Evolutionary conservation across 2,113 vertebrate species (phyloP), one percentile per base, ranked within the genome.

Genomic region (Rhinolophus sinicus): DNA sequence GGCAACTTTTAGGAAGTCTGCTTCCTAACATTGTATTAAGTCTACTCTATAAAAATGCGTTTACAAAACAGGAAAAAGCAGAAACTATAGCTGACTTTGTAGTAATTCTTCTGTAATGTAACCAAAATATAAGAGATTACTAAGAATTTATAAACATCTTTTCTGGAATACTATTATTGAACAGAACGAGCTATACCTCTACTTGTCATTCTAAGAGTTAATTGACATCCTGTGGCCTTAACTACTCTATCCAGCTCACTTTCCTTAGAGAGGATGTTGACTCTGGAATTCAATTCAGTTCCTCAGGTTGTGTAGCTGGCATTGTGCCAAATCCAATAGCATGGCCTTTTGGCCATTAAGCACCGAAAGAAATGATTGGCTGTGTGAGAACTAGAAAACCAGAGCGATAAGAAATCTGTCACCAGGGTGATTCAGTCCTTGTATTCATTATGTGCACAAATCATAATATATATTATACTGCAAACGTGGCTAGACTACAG

Each of bases 1-100:
- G 93, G 58, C 33, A 88, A 81, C 28, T 88, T 93, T 93, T 94
- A 91, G 65, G 44, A 89, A 62, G 22, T 78, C 11, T 21, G 33
- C 38, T 93, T 96, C 19, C 18, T 93, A 78, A 30, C 6, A 58
- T 90, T 72, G 90, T 87, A 58, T 50, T 95, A 94, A 88, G n/a
- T 92, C n/a, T 84, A 75, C 21, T 77, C 11, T 89, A 33, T 88
- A 86, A 92, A 97, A 88, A 94, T 58, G 3, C 85, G 44, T 65
- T 82, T 88, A 84, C 7, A 77, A 92, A 93, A 69, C 18, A 70
- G 67, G 30, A 58, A 93, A 94, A 88, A 84, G 56, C 40, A 88
- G 54, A 80, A 69, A 86, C 4, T 64, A 30, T 50, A 78, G 38
- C 8, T 90, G 65, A 78, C 33, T 90, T 92, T 65, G 81, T 12